Base-by-base conservation (phyloP, 2,797 vertebrate species). In the Hemitrygon akajei region DNA sequence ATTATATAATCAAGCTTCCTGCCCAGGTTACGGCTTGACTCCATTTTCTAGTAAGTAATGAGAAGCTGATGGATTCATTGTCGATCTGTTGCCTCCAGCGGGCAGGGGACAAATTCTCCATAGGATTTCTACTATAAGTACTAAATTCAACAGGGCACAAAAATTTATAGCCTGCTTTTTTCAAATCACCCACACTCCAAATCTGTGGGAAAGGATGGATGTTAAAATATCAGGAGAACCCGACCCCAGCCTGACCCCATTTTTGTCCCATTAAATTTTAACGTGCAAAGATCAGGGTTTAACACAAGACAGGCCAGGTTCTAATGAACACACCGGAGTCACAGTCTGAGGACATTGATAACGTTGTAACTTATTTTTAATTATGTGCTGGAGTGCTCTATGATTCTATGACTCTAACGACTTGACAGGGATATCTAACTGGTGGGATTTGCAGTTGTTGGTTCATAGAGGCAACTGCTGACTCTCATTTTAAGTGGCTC, bases 1-100 rank as follows among this genome's bases (percentile, higher is more conserved):
- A 37, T 89, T 69, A 89, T 37, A 34, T 89, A 89, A 89, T 37
- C 86, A 69, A 63, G n/a, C n/a, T 69, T 89, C 60, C 60, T 87
- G 58, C 30, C 84, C 84, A 63, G 20, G 27, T 30, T 66, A 22
- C 86, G 69, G 60, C 9, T 34, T 69, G 86, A 69, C 86, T 63
- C 63, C 63, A 89, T 89, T 89, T 89, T 69, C 86, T 63, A 89
- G 60, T n/a, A 63, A 69, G n/a, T 10, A 66, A 2, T 63, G 86
- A 89, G n/a, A 89, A 20, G 60, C n/a, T 89, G 63, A 69, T 69
- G 22, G 63, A 22, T 34, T n/a, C n/a, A 22, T 16, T 66, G n/a
- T 37, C 86, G 66, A 16, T 37, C 86, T 63, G 34, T 63, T 16
- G 60, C 10, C 30, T 87, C 30, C 22, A 63, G 16, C 84, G n/a